Conservation (phyloP, 2,888 invertebrate genomes). For the Coelopa pilipes region DNA sequence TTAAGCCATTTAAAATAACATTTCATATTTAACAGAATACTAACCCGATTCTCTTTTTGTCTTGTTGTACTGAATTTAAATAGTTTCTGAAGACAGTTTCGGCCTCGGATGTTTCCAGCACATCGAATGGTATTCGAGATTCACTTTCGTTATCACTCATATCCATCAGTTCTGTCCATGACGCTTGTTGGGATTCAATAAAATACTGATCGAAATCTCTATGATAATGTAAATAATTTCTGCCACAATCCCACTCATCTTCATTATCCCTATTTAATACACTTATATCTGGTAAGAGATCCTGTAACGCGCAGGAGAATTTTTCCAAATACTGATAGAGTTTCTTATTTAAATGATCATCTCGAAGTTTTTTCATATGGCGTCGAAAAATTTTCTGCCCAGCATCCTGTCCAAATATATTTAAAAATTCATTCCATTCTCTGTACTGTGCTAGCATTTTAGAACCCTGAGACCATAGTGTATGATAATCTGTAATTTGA, state of each 20-base stretch:
- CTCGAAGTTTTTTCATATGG: constrained; percentile 83
- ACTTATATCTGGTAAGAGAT: constrained; percentile 81
- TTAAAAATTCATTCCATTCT: constrained; percentile 89
- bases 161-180: constrained; percentile 80
- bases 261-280: constrained; percentile 69
- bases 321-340: constrained; percentile 81
- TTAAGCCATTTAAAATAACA: no score
- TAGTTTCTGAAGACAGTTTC: constrained; percentile 92
- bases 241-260: constrained; percentile 90
- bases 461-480: constrained; percentile 87
- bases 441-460: constrained; percentile 88
- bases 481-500: constrained; percentile 84
- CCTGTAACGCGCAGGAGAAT: constrained; percentile 80
- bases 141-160: constrained; percentile 73
- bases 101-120: constrained; percentile 90
- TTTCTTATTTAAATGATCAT: constrained; percentile 81
- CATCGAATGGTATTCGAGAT: constrained; percentile 89
- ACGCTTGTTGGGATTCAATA: constrained; percentile 82
- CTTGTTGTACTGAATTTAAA: constrained; percentile 89
- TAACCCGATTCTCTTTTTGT: constrained; percentile 92
- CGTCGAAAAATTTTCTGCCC: constrained; percentile 81
- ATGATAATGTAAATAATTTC: constrained; percentile 87
- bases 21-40: constrained; percentile 57
- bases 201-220: constrained; percentile 95
- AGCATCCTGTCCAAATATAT: constrained; percentile 88